Conservation (phyloP, 2,888 invertebrate species). For the Eulithis prunata region DNA sequence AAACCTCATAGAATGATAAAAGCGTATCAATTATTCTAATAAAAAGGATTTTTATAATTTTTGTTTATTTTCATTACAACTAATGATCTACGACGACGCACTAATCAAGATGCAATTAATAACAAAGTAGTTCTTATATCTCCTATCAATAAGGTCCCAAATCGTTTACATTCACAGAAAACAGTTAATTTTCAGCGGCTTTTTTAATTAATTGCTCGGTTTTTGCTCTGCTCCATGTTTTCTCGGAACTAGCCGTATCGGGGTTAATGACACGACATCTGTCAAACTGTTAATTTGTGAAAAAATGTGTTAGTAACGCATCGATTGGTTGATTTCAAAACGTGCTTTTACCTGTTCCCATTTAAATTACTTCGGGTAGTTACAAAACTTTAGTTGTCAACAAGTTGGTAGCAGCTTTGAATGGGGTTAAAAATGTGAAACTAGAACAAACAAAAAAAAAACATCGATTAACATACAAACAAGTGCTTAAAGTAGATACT, state of each 20-base stretch:
- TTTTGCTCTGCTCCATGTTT: slow-evolving; percentile 67
- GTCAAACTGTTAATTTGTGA: slow-evolving; percentile 50
- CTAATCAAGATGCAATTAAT: too few species aligned
- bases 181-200: slow-evolving; percentile 53
- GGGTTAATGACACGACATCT: slow-evolving; percentile 61
- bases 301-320: slow-evolving; percentile 36
- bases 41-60: too few species aligned
- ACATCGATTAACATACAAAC: too few species aligned
- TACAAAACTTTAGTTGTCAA: too few species aligned
- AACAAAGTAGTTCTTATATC: background rate
- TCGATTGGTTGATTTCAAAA: slow-evolving; percentile 28
- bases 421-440: too few species aligned
- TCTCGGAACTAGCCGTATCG: slow-evolving; percentile 61
- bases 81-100: too few species aligned
- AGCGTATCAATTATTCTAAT: too few species aligned
- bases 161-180: slow-evolving; percentile 3
- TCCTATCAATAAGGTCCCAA: slow-evolving; percentile 20
- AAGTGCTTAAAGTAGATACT: background rate
- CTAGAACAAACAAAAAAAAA: background rate
- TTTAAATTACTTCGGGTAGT: too few species aligned
- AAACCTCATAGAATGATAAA: too few species aligned
- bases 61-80: too few species aligned
- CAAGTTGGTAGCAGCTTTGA: too few species aligned
- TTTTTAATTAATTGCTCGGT: slow-evolving; percentile 73
- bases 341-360: slow-evolving; percentile 10